Percentiles rank a stretch among this genome's conserved stretches.
Conservation (phyloP, 2,113 vertebrate genomes). For the Mus spicilegus region DNA sequence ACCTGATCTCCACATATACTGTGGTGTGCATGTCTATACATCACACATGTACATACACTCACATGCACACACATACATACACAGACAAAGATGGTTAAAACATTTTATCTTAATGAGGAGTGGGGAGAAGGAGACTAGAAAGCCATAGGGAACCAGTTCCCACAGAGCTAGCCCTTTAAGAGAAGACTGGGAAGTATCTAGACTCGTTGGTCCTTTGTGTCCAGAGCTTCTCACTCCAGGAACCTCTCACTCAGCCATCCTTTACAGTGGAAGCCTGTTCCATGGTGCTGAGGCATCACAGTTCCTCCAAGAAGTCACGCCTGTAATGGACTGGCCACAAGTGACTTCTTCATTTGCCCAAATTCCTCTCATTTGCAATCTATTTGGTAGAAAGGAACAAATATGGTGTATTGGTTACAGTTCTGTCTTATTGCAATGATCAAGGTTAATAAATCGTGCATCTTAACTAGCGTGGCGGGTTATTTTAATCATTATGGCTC, state of each 20-base stretch:
- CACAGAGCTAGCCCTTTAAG: neutral
- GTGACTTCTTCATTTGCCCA: neutral
- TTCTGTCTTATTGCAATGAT: neutral
- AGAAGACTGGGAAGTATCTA: neutral
- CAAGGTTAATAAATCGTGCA: conserved; percentile 61
- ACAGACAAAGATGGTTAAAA: neutral
- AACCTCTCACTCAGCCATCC: neutral
- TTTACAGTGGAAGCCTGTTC: neutral
- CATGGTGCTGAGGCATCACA: neutral
- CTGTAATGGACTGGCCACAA: neutral
- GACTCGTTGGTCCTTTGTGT: neutral
- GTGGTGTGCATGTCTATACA: neutral
- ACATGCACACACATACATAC: no score
- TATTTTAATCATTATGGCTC: conserved; percentile 44
- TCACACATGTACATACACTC: neutral
- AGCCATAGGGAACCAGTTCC: neutral
- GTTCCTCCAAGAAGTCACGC: neutral
- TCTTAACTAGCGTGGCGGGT: conserved; percentile 40
- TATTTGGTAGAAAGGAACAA: conserved; percentile 28
- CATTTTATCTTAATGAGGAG: neutral
- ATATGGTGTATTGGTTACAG: conserved; percentile 38
- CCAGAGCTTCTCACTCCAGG: neutral
- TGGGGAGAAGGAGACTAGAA: neutral
- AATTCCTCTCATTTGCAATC: conserved; percentile 1
- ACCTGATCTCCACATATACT: neutral